A percentile compares a stretch with the other conserved stretches of the same genome.
phyloP scores from a whole-genome alignment of 2,888 invertebrate genomes.

The Emmelina monodactyla region DNA sequence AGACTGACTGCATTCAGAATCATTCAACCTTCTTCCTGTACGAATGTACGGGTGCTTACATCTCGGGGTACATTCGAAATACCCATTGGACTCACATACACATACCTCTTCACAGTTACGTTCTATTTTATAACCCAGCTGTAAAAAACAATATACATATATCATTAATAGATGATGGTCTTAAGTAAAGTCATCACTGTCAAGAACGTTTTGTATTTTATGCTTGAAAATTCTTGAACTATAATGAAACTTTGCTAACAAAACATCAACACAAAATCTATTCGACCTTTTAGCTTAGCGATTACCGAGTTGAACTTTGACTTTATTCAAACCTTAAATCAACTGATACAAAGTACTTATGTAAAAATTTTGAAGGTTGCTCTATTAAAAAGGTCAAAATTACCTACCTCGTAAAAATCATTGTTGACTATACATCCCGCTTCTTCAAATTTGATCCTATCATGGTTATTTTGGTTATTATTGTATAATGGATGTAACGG shows the following conservation, averaged over 20 bases:
- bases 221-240: too few species aligned
- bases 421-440: constrained; percentile 53
- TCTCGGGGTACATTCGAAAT: constrained; percentile 75
- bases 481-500: neutral
- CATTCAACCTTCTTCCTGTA: constrained; percentile 70
- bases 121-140: constrained; percentile 75
- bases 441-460: constrained; percentile 26
- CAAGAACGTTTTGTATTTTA: too few species aligned
- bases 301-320: too few species aligned
- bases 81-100: constrained; percentile 71
- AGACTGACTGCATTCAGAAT: constrained; percentile 77
- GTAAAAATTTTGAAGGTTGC: too few species aligned
- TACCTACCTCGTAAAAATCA: constrained; percentile 55
- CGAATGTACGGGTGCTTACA: constrained; percentile 76
- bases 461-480: neutral
- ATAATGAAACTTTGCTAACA: too few species aligned
- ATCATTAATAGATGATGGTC: too few species aligned
- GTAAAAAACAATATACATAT: constrained; percentile 10
- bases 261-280: too few species aligned
- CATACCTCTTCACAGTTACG: constrained; percentile 81
- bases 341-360: too few species aligned
- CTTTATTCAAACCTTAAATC: too few species aligned
- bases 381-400: neutral
- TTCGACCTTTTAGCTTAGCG: too few species aligned
- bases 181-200: too few species aligned